Base-by-base conservation (phyloP, 2,113 vertebrate species). In the Chinchilla lanigera region DNA sequence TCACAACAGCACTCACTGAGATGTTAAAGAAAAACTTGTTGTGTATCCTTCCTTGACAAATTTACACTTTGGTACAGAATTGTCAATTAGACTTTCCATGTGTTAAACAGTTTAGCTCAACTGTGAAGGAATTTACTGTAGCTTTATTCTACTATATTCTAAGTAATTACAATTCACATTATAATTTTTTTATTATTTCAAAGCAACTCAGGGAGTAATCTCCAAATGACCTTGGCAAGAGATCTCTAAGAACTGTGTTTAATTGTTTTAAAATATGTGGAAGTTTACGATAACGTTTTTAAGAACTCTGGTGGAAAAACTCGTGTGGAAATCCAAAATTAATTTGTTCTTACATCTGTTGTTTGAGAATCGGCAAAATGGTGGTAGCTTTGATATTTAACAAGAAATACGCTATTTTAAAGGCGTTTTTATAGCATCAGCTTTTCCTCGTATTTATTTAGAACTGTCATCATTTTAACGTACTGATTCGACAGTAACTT, bases 21-120 rank as follows among this genome's bases (percentile, higher is more conserved):
- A 98, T 98, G 97, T 98, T 98, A 97, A 98, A 97, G 96, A 98
- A 96, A 97, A 98, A 98, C 98, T 98, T 99, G 98, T 98, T 99
- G 98, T 97, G 0, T 98, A 98, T 98, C 98, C 98, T 98, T 98
- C 97, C 98, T 98, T 98, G 98, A 98, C 98, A 98, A 98, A 99
- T 98, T 98, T 98, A 98, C 97, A 97, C 98, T 98, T 98, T 94
- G 95, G 95, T 98, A 97, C 97, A 94, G 98, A 98, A 98, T 98
- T 98, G 98, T 98, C 99, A 98, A 98, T 99, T 99, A 98, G 98
- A 98, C 97, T 98, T 98, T 98, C 98, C 98, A 98, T 97, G 98
- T 98, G 98, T 98, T 98, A 98, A 98, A 98, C 97, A 98, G 96
- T 98, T 97, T 97, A 98, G 98, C 98, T 98, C 98, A 98, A 98